Conservation (phyloP, 2,797 vertebrate genomes). For the Leptoclinus maculatus region DNA sequence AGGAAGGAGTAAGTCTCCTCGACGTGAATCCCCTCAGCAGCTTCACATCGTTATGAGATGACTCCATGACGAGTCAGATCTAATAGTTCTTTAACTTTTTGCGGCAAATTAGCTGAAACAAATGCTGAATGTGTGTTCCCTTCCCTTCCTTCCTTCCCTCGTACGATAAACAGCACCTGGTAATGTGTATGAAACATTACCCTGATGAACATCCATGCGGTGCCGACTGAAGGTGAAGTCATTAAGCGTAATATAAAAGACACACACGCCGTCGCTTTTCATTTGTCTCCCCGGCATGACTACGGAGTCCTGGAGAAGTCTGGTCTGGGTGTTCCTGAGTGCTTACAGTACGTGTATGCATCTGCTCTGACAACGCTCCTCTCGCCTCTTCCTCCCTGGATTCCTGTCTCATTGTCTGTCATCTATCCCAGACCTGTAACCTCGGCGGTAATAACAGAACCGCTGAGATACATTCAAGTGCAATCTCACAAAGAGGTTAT, state of each 20-base stretch:
- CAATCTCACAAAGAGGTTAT: constrained; percentile 76
- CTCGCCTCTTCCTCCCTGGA: constrained; percentile 29
- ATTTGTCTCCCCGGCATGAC: constrained; percentile 75
- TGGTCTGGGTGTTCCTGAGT: constrained; percentile 40
- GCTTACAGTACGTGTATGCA: not conserved
- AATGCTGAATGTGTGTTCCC: constrained; percentile 47
- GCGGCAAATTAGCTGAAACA: constrained; percentile 66
- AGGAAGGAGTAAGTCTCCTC: constrained; percentile 23
- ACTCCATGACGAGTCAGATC: constrained; percentile 27
- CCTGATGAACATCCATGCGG: constrained; percentile 74
- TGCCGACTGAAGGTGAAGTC: constrained; percentile 73
- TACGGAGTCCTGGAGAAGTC: constrained; percentile 57
- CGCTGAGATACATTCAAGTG: constrained; percentile 58
- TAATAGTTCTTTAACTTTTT: constrained; percentile 51
- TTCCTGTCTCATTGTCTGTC: constrained; percentile 66
- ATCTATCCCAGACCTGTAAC: constrained; percentile 62
- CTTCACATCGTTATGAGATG: constrained; percentile 43
- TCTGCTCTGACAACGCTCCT: constrained; percentile 41
- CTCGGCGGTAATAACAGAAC: constrained; percentile 69
- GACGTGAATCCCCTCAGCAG: constrained; percentile 36
- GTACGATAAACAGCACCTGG: constrained; percentile 74
- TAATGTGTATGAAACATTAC: constrained; percentile 77
- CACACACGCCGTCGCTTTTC: constrained; percentile 79
- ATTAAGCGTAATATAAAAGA: constrained; percentile 83
- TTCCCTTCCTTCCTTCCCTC: constrained; percentile 16